Base-by-base conservation (phyloP, 2,888 invertebrate genomes). In the Heteropelma amictum region DNA sequence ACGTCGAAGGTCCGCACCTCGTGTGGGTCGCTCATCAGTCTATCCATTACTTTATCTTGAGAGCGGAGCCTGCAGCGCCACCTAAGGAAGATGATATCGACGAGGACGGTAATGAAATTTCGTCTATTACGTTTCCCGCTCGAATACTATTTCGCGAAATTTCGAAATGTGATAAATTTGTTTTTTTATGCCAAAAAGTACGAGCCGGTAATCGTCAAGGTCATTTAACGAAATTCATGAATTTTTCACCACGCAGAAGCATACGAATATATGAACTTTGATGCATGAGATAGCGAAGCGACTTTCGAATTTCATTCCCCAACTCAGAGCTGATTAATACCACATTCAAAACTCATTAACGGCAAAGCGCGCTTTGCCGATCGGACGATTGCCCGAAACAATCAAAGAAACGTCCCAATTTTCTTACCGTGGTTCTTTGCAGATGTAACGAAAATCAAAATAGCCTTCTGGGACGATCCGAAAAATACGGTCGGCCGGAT, bases 1-100 rank as follows among this genome's bases (percentile, higher is more conserved):
- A 93, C 82, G 95, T 98, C 1, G 95, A 97, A 89, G 98, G 98
- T 0, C 94, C 96, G 0, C 96, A 93, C 87, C 90, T 91, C 78
- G 92, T 97, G 3, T 97, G 96, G 93, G 87, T 98, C 33, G 92
- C 93, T 63, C 92, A 94, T 84, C 91, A 93, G 77, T 90, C 92
- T 38, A 93, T 97, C 1, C 93, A 94, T 81, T 98, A 98, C 89
- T 98, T 97, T 86, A 91, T 95, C 17, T 90, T 98, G 10, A 90
- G 94, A 78, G 94, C 95, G 0, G 94, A 95, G 80, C 92, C 95
- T 10, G 28, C 30, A 19, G 30, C 68, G 63, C 79, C 79, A 1
- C 0, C 23, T 33, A 1, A 38, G 60, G 5, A 45, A 4, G 64
- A 72, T 1, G 79, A 79, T 33, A 42, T 56, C 19, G 93, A 95